phyloP scores from a whole-genome alignment of 1,140 invertebrate genomes.

The Drosophila willistoni region DNA sequence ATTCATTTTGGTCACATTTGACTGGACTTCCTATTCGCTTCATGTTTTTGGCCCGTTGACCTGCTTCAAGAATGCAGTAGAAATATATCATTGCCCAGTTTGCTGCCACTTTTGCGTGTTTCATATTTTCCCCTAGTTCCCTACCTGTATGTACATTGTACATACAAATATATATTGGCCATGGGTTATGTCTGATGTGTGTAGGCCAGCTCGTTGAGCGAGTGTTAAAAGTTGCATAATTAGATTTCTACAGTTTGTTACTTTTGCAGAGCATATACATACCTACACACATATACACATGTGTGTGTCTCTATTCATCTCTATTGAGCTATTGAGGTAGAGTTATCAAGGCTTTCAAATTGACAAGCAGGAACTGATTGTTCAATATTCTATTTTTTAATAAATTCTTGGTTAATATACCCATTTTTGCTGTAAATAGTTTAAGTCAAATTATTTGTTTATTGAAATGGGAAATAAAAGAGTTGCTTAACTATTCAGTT shows the following conservation, averaged over 20 bases:
- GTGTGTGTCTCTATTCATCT: not conserved
- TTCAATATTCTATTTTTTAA: no score
- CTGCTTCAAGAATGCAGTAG: constrained; percentile 56
- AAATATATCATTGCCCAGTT: constrained; percentile 60
- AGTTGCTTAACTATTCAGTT: no score
- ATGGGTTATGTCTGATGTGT: constrained; percentile 44
- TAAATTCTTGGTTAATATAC: no score
- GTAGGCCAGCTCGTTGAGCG: constrained; percentile 52
- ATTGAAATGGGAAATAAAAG: no score
- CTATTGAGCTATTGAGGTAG: constrained; percentile 21
- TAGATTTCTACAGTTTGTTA: constrained; percentile 50
- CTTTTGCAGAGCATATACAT: constrained; percentile 13
- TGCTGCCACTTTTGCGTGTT: constrained; percentile 65
- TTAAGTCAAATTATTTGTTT: no score
- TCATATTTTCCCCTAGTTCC: constrained; percentile 34
- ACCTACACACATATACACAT: not conserved
- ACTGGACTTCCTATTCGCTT: constrained; percentile 63
- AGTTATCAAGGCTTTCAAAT: constrained; percentile 30
- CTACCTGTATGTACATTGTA: constrained; percentile 58
- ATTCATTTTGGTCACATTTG: constrained; percentile 20
- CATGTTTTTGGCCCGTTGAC: constrained; percentile 53
- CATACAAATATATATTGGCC: constrained; percentile 55
- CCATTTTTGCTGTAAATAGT: no score
- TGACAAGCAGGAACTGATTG: not conserved
- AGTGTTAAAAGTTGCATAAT: constrained; percentile 79